Base-by-base conservation (phyloP, 2,113 vertebrate species). In the Nothobranchius furzeri region DNA sequence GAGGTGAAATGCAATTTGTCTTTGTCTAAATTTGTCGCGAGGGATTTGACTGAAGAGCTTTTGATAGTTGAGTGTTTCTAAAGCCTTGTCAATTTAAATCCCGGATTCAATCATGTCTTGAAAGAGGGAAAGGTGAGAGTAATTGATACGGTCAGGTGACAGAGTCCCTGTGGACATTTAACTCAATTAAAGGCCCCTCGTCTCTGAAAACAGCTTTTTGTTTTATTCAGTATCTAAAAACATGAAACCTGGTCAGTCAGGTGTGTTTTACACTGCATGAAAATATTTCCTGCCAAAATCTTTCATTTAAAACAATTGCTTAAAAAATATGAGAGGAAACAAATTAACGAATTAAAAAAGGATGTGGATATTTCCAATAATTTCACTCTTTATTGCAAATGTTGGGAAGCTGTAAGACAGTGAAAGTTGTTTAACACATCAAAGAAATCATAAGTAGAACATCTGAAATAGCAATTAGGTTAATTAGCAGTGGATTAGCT, bases 21-120 rank as follows among this genome's bases (percentile, higher is more conserved):
- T 83, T 87, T 60, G 79, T 71, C 76, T 68, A 40, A 67, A 54
- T 43, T 68, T 64, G 70, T 83, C 72, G 61, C 42, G 62, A 60
- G 48, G 51, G 60, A 73, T 80, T 76, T 70, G 49, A 40, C 45
- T 60, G 30, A 24, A 59, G 78, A 80, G 66, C 69, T 69, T 66
- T 63, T 66, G 45, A 65, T 64, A 68, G 64, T 75, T 51, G 79
- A 42, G 45, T 60, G 63, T 61, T 61, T 58, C 65, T 62, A 48
- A 73, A 80, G 52, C n/a, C 12, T 24, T 60, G 68, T 83, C 79
- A 64, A 60, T 68, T 9, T 30, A 30, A 78, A 79, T 56, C 56
- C 7, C n/a, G 9, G 6, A 30, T 62, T 13, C 43, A 35, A 76
- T 81, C 60, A 62, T 48, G 69, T 47, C 45, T 49, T 51, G 52